phyloP scores from a whole-genome alignment of 1,140 invertebrate genomes.

The Temnothorax nylanderi region DNA sequence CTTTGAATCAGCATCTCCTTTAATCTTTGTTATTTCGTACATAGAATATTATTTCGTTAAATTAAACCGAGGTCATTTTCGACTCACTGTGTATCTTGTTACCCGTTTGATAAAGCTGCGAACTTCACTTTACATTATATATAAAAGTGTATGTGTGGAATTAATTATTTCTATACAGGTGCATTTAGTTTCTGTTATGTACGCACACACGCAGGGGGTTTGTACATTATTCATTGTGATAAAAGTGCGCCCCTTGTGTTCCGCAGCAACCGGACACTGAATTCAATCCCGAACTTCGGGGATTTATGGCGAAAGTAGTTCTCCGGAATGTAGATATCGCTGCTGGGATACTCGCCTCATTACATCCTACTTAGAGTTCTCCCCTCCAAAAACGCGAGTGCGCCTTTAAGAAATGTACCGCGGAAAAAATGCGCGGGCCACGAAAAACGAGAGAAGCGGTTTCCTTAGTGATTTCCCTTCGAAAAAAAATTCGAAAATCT shows the following conservation, averaged over 20 bases:
- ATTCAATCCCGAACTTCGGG: slow-evolving; percentile 27
- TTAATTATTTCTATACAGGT: slow-evolving; percentile 60
- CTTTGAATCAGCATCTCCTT: not conserved
- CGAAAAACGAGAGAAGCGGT: not conserved
- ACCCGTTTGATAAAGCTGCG: not conserved
- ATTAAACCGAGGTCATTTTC: not conserved
- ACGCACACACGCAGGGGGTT: not conserved
- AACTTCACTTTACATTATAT: not conserved
- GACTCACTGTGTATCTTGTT: not conserved
- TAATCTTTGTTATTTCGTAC: not conserved
- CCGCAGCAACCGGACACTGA: slow-evolving; percentile 44
- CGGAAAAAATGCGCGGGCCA: not conserved
- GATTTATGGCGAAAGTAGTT: slow-evolving; percentile 63
- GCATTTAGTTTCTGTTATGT: slow-evolving; percentile 12
- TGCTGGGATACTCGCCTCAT: slow-evolving; percentile 26
- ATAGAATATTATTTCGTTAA: not conserved
- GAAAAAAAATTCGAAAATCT: not conserved
- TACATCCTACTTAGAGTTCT: slow-evolving; percentile 40
- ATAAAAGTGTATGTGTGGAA: not conserved
- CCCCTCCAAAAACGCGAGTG: not conserved
- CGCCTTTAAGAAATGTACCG: slow-evolving; percentile 13
- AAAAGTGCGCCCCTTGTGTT: slow-evolving; percentile 57
- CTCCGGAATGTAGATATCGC: slow-evolving; percentile 54
- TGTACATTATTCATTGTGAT: slow-evolving; percentile 63
- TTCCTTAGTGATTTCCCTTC: not conserved